These are phyloP conservation scores for Caracal caracal DNA, from an alignment of 2,113 vertebrate genomes.

Conservation along the genomic window DNA sequence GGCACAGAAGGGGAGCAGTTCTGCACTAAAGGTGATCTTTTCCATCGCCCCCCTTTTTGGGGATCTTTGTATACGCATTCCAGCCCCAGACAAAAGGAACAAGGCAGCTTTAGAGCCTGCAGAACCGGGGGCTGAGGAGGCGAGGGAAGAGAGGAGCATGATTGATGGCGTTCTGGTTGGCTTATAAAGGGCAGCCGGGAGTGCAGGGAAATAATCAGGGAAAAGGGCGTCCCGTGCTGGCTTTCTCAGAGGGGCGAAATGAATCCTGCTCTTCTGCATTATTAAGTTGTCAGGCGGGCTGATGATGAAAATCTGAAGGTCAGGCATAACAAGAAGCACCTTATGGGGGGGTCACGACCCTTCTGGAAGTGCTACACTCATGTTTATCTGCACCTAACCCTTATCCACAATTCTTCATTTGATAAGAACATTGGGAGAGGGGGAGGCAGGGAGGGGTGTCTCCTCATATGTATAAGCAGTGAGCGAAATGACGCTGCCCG, in stretches of 20 bases:
- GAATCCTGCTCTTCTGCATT: slow-evolving; percentile 95
- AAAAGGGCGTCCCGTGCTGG: slow-evolving; percentile 93
- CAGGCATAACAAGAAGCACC: slow-evolving; percentile 98
- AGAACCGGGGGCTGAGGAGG: slow-evolving; percentile 88
- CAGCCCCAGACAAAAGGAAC: slow-evolving; percentile 88
- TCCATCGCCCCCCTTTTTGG: slow-evolving; percentile 5
- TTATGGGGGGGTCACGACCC: slow-evolving; percentile 96
- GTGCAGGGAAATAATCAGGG: slow-evolving; percentile 98
- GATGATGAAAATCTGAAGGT: slow-evolving; percentile 99
- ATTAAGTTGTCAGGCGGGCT: slow-evolving; percentile 96
- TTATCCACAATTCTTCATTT: slow-evolving; percentile 99
- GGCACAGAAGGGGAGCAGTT: neutral
- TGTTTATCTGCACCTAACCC: slow-evolving; percentile 99
- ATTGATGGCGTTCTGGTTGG: slow-evolving; percentile 99
- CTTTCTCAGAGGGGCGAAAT: slow-evolving; percentile 92
- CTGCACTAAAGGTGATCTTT: slow-evolving; percentile 66
- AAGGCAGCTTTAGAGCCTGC: slow-evolving; percentile 84
- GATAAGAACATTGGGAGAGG: slow-evolving; percentile 92
- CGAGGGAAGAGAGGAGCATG: slow-evolving; percentile 90
- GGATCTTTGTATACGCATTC: slow-evolving; percentile 76
- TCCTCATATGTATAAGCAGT: slow-evolving; percentile 87
- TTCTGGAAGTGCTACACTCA: slow-evolving; percentile 96
- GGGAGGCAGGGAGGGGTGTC: slow-evolving; percentile 70
- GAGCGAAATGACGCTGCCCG: slow-evolving; percentile 88
- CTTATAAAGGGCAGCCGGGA: slow-evolving; percentile 98